phyloP scores from a whole-genome alignment of 1,140 invertebrate species.

The Lasaia peninsularis region DNA sequence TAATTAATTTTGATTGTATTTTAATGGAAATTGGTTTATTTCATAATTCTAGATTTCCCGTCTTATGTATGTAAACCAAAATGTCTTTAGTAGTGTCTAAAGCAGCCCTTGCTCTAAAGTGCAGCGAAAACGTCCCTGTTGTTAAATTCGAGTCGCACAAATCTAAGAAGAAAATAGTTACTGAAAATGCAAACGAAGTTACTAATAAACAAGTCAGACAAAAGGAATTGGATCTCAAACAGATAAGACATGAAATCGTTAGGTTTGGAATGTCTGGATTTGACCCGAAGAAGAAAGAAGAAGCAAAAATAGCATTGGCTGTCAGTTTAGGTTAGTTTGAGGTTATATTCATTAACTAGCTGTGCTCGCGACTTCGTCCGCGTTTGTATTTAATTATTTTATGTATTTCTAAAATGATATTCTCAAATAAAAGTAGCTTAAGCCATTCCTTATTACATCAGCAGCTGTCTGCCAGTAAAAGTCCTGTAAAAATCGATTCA shows the following conservation, averaged over 20 bases:
- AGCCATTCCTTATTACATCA: too few species aligned
- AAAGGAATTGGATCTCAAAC: conserved; percentile 79
- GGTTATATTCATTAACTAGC: too few species aligned
- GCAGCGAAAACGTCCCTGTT: conserved; percentile 65
- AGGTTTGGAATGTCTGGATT: conserved; percentile 83
- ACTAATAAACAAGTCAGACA: conserved; percentile 27
- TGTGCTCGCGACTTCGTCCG: too few species aligned
- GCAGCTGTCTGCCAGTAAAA: too few species aligned
- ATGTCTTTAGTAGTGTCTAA: conserved; percentile 74
- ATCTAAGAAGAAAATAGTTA: conserved; percentile 60
- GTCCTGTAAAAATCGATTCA: too few species aligned
- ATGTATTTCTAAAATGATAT: too few species aligned
- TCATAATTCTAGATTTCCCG: too few species aligned
- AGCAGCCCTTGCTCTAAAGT: conserved; percentile 73
- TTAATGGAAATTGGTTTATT: too few species aligned
- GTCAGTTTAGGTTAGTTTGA: conserved; percentile 78
- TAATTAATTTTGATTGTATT: too few species aligned
- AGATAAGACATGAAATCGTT: conserved; percentile 80
- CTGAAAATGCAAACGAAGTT: conserved; percentile 30
- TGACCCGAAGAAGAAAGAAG: conserved; percentile 76
- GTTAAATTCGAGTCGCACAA: conserved; percentile 75
- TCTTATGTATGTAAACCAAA: conserved; percentile 11
- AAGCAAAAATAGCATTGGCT: conserved; percentile 80
- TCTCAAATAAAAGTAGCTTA: too few species aligned
- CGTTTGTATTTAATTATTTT: too few species aligned